A percentile compares a stretch with the other conserved stretches of the same genome.
Conservation (phyloP, 2,888 invertebrate species). For the Clistopyga incitator region DNA sequence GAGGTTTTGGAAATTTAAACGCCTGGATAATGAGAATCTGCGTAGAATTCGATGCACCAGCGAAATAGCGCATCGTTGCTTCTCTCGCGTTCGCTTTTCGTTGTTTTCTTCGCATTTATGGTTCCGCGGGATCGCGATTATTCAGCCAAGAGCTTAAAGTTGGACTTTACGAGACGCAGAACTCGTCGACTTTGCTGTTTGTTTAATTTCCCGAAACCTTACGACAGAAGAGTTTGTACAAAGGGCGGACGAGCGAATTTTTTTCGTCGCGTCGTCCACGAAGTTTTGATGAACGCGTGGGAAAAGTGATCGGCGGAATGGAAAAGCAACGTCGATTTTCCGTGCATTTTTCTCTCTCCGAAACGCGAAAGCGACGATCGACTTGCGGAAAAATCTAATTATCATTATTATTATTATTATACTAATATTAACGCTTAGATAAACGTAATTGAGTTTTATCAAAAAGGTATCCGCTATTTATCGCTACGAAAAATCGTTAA, state of each 20-base stretch:
- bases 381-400: slow-evolving; percentile 13
- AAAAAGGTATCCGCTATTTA: slow-evolving; percentile 26
- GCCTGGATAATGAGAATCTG: too few relatives aligned
- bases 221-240: not conserved
- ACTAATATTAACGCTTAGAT: slow-evolving; percentile 21
- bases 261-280: not conserved
- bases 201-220: not conserved
- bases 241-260: not conserved
- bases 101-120: not conserved
- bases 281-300: not conserved
- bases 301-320: too few relatives aligned
- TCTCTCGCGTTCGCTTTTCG: not conserved
- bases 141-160: not conserved
- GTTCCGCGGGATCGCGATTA: not conserved
- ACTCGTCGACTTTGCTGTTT: not conserved
- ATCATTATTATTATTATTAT: slow-evolving; percentile 28
- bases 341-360: not conserved
- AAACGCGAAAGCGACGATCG: not conserved
- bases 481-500: slow-evolving; percentile 1
- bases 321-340: not conserved
- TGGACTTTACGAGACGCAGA: not conserved
- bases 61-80: not conserved
- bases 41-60: too few relatives aligned
- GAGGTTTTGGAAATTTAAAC: not conserved
- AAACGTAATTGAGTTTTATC: slow-evolving; percentile 32